phyloP scores from a whole-genome alignment of 2,113 vertebrate species.

The Paratilapia polleni region DNA sequence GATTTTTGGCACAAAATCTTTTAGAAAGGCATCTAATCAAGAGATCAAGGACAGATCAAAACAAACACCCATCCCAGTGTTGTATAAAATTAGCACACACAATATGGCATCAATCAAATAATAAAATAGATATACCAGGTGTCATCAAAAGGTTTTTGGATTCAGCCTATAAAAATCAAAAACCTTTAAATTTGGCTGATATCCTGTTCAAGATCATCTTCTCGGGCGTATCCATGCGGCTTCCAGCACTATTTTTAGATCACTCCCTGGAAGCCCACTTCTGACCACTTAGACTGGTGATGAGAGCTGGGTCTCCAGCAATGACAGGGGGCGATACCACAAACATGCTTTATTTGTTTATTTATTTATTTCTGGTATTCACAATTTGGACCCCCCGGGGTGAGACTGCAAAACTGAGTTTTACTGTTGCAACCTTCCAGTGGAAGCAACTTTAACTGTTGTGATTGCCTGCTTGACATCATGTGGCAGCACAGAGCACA shows the following conservation, averaged over 20 bases:
- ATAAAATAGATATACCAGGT: not conserved
- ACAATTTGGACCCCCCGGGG: not conserved
- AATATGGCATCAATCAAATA: not conserved
- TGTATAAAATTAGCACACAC: not conserved
- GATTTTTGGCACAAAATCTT: not conserved
- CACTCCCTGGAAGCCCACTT: not conserved
- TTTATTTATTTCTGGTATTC: not conserved
- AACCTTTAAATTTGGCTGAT: not conserved
- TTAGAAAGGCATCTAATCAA: not conserved
- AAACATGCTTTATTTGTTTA: not conserved
- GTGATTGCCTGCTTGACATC: not conserved
- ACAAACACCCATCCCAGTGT: not conserved
- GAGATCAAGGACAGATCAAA: not conserved
- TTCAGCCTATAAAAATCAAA: not conserved
- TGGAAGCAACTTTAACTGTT: not conserved
- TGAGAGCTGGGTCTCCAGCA: too few relatives aligned
- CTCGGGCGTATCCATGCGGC: not conserved
- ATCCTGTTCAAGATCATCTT: not conserved
- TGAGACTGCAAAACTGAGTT: not conserved
- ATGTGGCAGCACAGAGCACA: not conserved
- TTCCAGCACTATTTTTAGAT: not conserved
- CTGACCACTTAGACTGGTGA: not conserved
- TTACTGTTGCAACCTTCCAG: not conserved
- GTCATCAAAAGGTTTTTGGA: not conserved
- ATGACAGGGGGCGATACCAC: too few relatives aligned